A percentile compares a stretch with the other conserved stretches of the same genome.
These are phyloP conservation scores for Aspidapion aeneum DNA, from an alignment of 2,888 invertebrate species.

Conservation along the genomic window DNA sequence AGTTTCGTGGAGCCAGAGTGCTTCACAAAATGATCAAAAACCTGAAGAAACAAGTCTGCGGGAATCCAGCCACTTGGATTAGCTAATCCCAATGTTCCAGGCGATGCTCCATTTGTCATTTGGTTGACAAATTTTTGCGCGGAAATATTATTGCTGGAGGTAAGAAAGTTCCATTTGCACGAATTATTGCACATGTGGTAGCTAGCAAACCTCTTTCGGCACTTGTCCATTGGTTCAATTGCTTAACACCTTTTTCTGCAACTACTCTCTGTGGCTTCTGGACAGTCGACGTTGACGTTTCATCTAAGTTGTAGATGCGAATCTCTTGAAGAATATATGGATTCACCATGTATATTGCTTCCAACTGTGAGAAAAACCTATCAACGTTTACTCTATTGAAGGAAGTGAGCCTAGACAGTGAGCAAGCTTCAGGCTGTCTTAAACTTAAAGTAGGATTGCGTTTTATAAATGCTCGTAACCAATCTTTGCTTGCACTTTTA, in stretches of 20 bases:
- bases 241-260: slow-evolving; percentile 27
- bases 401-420: slow-evolving; percentile 26
- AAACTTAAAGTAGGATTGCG: slow-evolving; percentile 20
- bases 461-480: slow-evolving; percentile 24
- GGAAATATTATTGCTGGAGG: slow-evolving; percentile 41
- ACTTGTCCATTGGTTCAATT: slow-evolving; percentile 37
- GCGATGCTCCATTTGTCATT: slow-evolving; percentile 39
- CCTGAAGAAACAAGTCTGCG: slow-evolving; percentile 34
- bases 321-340: slow-evolving; percentile 19
- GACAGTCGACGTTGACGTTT: slow-evolving; percentile 29
- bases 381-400: slow-evolving; percentile 29
- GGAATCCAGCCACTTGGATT: slow-evolving; percentile 42
- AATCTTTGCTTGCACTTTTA: slow-evolving; percentile 18
- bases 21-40: slow-evolving; percentile 42
- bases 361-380: slow-evolving; percentile 23
- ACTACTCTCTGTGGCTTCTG: slow-evolving; percentile 28
- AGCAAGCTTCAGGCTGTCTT: slow-evolving; percentile 28
- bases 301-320: slow-evolving; percentile 30
- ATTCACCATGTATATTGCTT: slow-evolving; percentile 14
- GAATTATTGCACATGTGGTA: slow-evolving; percentile 37
- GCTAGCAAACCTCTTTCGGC: slow-evolving; percentile 40
- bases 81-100: slow-evolving; percentile 39
- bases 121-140: slow-evolving; percentile 34
- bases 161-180: slow-evolving; percentile 29
- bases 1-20: slow-evolving; percentile 28